phyloP scores from a whole-genome alignment of 2,797 vertebrate genomes.

The Dallia pectoralis region DNA sequence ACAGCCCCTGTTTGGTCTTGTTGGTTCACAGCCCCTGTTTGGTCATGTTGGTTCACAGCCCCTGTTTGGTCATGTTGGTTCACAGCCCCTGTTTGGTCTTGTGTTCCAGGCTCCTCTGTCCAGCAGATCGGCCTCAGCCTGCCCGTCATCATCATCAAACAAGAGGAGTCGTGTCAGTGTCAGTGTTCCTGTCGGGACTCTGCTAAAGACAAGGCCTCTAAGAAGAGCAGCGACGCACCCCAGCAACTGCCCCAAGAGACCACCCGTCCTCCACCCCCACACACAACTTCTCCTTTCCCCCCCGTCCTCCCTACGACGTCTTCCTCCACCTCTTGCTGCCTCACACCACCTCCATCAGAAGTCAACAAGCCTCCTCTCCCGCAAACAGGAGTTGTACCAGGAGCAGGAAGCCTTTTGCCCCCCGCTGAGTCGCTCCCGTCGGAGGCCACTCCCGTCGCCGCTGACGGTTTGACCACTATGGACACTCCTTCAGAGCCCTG shows the following conservation, averaged over 20 bases:
- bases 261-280: constrained; percentile 43
- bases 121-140: constrained; percentile 98
- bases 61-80: too few relatives aligned
- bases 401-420: constrained; percentile 38
- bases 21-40: not conserved
- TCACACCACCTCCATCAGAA: constrained; percentile 63
- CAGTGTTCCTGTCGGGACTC: constrained; percentile 95
- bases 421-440: constrained; percentile 61
- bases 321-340: constrained; percentile 51
- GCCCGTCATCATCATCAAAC: constrained; percentile 99
- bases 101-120: constrained; percentile 83
- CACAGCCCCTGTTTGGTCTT: not conserved
- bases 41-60: too few relatives aligned
- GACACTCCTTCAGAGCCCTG: constrained; percentile 90
- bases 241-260: constrained; percentile 51
- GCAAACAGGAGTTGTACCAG: constrained; percentile 41
- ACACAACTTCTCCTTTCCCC: constrained; percentile 67
- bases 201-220: constrained; percentile 83
- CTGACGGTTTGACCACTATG: constrained; percentile 85
- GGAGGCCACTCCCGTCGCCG: constrained; percentile 54
- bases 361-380: constrained; percentile 57
- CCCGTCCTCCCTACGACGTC: constrained; percentile 53
- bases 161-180: constrained; percentile 98
- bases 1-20: not conserved
- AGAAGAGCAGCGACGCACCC: constrained; percentile 70